A percentile compares a stretch with the other conserved stretches of the same genome.
These are phyloP conservation scores for Odocoileus hemionus DNA, from an alignment of 2,113 vertebrate species.

Conservation along the genomic window DNA sequence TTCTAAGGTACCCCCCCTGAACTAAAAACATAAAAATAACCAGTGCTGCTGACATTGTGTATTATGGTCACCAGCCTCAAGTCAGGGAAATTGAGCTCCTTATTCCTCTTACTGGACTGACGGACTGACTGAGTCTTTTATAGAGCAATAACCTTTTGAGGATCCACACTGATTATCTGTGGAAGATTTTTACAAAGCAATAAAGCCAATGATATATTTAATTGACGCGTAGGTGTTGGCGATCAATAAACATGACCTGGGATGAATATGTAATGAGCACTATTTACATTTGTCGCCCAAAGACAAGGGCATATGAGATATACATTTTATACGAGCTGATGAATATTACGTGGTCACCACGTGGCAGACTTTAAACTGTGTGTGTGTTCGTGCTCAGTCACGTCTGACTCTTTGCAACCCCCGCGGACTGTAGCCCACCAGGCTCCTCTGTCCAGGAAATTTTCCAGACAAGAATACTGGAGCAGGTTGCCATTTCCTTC, in stretches of 20 bases:
- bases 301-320: background rate
- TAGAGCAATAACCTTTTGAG: conserved; percentile 28
- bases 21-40: background rate
- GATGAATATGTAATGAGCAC: conserved; percentile 2
- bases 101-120: background rate
- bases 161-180: background rate
- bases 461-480: background rate
- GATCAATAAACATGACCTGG: background rate
- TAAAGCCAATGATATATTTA: conserved; percentile 68
- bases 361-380: background rate
- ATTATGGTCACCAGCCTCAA: background rate
- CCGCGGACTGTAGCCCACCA: background rate
- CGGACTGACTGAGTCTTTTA: background rate
- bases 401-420: background rate
- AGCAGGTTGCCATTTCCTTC: background rate
- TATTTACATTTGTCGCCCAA: background rate
- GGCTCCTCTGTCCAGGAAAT: background rate
- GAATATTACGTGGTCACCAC: background rate
- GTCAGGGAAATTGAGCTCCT: background rate
- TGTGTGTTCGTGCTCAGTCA: background rate
- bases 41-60: background rate
- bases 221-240: conserved; percentile 24
- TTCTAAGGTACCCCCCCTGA: background rate
- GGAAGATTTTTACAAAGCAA: conserved; percentile 36
- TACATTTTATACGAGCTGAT: background rate